These are phyloP conservation scores for Hystrix brachyura DNA, from an alignment of 2,113 vertebrate species.

Conservation along the genomic window DNA sequence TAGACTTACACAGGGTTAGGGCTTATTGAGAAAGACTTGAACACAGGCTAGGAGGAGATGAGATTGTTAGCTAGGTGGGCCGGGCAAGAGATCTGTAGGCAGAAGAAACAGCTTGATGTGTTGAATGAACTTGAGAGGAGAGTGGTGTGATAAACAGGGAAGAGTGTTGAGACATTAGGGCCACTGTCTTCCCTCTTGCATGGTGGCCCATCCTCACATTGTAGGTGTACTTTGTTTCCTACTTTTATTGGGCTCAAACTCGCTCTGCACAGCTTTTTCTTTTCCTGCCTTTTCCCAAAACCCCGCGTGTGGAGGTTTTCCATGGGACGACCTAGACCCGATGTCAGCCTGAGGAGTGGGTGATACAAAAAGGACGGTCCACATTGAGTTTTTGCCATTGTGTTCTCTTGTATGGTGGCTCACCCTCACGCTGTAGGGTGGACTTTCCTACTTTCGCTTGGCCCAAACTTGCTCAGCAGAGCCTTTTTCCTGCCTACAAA, in stretches of 20 bases:
- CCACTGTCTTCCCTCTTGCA: not conserved
- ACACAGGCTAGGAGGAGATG: not conserved
- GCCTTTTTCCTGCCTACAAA: not conserved
- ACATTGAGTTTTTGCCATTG: not conserved
- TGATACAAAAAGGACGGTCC: not conserved
- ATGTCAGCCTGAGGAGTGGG: not conserved
- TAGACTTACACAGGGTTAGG: not conserved
- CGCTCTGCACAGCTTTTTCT: not conserved
- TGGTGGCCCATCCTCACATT: not conserved
- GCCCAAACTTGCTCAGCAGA: too few relatives aligned
- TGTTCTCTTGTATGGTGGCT: not conserved
- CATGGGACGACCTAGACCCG: not conserved
- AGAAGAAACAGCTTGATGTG: not conserved
- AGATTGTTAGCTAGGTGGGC: not conserved
- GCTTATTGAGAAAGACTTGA: not conserved
- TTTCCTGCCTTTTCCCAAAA: not conserved
- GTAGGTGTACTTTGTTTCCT: not conserved
- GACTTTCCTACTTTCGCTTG: not conserved
- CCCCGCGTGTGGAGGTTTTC: not conserved
- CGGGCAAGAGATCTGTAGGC: not conserved
- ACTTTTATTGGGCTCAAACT: not conserved
- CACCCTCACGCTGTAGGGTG: not conserved
- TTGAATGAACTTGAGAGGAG: not conserved
- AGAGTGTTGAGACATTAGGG: not conserved
- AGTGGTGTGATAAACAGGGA: rapidly evolving